Evolutionary conservation across 2,797 vertebrate species (phyloP).

Genomic region (Pantherophis alleghaniensis): DNA sequence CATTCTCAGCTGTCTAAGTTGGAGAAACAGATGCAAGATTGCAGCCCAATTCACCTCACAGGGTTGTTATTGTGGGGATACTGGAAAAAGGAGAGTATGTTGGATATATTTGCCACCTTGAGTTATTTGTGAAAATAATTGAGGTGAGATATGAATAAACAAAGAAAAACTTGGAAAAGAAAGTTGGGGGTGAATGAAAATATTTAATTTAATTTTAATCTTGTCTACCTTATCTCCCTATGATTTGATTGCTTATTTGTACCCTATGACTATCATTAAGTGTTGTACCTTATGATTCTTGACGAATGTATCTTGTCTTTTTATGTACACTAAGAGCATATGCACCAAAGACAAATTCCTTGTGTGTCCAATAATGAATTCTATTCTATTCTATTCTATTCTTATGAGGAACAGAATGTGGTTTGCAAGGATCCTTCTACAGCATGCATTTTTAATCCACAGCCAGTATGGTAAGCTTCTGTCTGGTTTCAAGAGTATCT

Average conservation of each 20-base stretch:
- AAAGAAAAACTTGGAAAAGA: neutral
- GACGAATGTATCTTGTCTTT: too few relatives aligned
- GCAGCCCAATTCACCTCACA: neutral
- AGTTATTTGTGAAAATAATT: neutral
- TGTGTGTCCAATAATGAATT: too few relatives aligned
- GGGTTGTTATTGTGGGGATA: neutral
- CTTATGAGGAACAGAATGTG: neutral
- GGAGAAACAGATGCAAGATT: neutral
- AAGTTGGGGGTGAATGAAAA: neutral
- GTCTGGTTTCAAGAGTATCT: neutral
- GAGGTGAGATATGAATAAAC: neutral
- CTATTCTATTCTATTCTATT: too few relatives aligned
- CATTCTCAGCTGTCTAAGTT: neutral
- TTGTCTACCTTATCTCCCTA: neutral
- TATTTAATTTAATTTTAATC: neutral
- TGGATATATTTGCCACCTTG: neutral
- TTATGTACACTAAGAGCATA: too few relatives aligned
- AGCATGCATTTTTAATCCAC: neutral
- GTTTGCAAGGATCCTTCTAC: neutral
- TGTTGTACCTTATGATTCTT: too few relatives aligned
- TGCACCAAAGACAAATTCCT: too few relatives aligned
- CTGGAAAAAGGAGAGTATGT: neutral
- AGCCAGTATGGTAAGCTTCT: neutral
- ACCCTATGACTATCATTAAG: too few relatives aligned
- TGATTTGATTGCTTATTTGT: too few relatives aligned